A percentile compares a stretch with the other conserved stretches of the same genome.
Conservation (phyloP, 2,888 invertebrate genomes). For the Biston betularia region DNA sequence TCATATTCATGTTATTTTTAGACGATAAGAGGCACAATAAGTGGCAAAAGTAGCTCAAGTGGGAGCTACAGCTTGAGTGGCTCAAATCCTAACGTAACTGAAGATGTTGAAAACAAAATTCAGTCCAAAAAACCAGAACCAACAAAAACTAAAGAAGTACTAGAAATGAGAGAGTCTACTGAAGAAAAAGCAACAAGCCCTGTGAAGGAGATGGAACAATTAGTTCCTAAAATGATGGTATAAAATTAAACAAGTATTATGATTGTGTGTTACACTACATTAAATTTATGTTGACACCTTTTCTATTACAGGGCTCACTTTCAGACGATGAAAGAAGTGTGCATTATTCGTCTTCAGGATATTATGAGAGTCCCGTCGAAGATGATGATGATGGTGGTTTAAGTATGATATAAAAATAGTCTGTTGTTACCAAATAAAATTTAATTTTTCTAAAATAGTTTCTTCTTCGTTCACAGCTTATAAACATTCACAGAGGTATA, state of each 20-base stretch:
- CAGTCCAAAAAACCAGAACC: slow-evolving; percentile 66
- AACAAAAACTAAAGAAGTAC: slow-evolving; percentile 51
- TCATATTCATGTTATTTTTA: slow-evolving; percentile 39
- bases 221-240: slow-evolving; percentile 78
- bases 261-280: too few species aligned
- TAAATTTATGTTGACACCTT: neutral
- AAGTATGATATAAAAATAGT: slow-evolving; percentile 61
- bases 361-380: slow-evolving; percentile 91
- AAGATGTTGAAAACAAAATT: slow-evolving; percentile 64
- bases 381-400: slow-evolving; percentile 87
- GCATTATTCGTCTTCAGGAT: slow-evolving; percentile 91
- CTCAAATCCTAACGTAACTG: slow-evolving; percentile 78
- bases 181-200: slow-evolving; percentile 59
- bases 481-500: slow-evolving; percentile 82
- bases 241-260: neutral
- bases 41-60: slow-evolving; percentile 83
- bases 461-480: slow-evolving; percentile 65
- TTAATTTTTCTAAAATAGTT: neutral
- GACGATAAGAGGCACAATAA: slow-evolving; percentile 70
- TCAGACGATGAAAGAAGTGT: slow-evolving; percentile 90
- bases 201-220: slow-evolving; percentile 2
- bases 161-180: slow-evolving; percentile 22
- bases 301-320: slow-evolving; percentile 81
- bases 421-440: neutral
- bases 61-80: slow-evolving; percentile 83